Evolutionary conservation across 2,888 invertebrate species (phyloP).

Genomic region (Crematogaster levior): DNA sequence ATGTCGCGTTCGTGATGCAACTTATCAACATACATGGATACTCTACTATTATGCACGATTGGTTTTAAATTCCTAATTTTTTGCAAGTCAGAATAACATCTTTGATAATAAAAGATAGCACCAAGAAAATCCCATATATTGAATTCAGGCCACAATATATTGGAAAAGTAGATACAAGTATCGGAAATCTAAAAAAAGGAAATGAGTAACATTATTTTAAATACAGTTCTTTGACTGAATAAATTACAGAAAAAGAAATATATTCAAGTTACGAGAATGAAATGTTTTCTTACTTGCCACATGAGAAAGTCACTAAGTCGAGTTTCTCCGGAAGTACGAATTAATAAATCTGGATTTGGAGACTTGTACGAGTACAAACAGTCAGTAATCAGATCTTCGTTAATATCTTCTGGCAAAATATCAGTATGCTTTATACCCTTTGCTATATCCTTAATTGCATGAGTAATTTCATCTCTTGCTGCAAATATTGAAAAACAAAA

Average conservation of each 20-base stretch:
- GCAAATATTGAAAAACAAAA: slow-evolving; percentile 62
- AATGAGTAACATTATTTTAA: slow-evolving; percentile 32
- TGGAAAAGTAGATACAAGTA: slow-evolving; percentile 94
- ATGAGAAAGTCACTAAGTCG: slow-evolving; percentile 97
- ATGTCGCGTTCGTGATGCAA: slow-evolving; percentile 73
- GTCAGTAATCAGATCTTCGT: slow-evolving; percentile 91
- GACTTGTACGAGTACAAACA: slow-evolving; percentile 93
- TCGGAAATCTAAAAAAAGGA: slow-evolving; percentile 88
- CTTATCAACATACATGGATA: slow-evolving; percentile 74
- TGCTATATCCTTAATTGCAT: slow-evolving; percentile 90
- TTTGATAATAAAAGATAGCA: slow-evolving; percentile 95
- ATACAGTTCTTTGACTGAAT: slow-evolving; percentile 1
- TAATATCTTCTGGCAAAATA: slow-evolving; percentile 91
- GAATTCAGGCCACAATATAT: slow-evolving; percentile 98
- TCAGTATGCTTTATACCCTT: slow-evolving; percentile 89
- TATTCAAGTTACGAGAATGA: background rate
- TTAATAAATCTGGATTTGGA: slow-evolving; percentile 93
- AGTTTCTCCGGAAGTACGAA: slow-evolving; percentile 98
- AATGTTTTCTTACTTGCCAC: slow-evolving; percentile 92
- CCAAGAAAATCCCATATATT: slow-evolving; percentile 95
- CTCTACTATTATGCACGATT: slow-evolving; percentile 71
- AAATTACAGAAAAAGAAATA: background rate
- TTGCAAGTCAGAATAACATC: slow-evolving; percentile 82
- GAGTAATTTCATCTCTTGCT: slow-evolving; percentile 94
- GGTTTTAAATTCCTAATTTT: slow-evolving; percentile 58